Evolutionary conservation across 1,140 invertebrate genomes (phyloP).

Genomic region (Pseudoatta argentina): DNA sequence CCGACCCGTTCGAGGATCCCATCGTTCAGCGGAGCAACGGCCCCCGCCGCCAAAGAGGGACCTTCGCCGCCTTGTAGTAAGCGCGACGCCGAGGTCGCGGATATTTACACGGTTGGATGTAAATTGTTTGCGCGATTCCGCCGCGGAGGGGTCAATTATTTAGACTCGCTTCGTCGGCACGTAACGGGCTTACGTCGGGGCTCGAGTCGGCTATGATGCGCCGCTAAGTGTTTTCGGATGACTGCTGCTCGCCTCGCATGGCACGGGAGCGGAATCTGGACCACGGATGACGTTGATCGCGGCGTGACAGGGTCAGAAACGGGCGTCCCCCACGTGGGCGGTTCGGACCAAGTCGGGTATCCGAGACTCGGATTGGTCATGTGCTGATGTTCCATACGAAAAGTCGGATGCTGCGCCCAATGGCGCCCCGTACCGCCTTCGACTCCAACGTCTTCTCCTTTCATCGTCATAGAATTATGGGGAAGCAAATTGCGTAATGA

Average conservation of each 20-base stretch:
- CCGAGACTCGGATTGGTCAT: constrained; percentile 23
- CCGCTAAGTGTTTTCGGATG: constrained; percentile 75
- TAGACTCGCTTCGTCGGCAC: constrained; percentile 61
- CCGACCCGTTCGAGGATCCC: not conserved
- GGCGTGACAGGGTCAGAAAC: constrained; percentile 40
- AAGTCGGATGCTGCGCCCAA: constrained; percentile 26
- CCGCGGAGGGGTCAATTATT: constrained; percentile 75
- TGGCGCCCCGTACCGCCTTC: constrained; percentile 33
- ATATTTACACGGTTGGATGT: constrained; percentile 70
- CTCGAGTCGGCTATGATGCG: constrained; percentile 64
- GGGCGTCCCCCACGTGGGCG: constrained; percentile 24
- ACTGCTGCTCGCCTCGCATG: constrained; percentile 62
- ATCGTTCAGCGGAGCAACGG: constrained; percentile 33
- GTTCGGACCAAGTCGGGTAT: not conserved
- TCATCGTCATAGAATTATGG: constrained; percentile 47
- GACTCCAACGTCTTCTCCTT: constrained; percentile 3
- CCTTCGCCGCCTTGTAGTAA: constrained; percentile 25
- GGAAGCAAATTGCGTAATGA: constrained; percentile 54
- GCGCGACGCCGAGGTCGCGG: constrained; percentile 43
- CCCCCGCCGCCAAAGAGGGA: constrained; percentile 31
- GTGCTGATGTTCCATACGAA: not conserved
- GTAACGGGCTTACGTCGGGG: constrained; percentile 31
- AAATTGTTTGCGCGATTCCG: constrained; percentile 72
- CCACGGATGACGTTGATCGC: constrained; percentile 46
- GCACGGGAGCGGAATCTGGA: constrained; percentile 54